A percentile compares a stretch with the other conserved stretches of the same genome.
Evolutionary conservation across 1,140 invertebrate genomes (phyloP).

Genomic region (Pristionchus pacificus): DNA sequence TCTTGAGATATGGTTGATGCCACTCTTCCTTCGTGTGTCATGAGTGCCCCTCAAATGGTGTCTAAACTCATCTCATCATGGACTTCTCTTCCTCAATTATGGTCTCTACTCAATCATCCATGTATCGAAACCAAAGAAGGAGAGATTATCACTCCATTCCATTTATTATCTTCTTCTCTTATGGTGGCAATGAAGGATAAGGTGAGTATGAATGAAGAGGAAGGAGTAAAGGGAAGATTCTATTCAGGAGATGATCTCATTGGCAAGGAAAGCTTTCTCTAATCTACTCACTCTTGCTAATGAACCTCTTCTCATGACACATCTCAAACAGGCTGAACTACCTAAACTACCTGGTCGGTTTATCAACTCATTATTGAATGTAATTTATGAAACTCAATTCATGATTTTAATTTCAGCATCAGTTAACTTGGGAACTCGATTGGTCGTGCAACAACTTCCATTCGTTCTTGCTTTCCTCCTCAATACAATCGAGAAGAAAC

Average conservation of each 20-base stretch:
- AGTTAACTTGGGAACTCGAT: slow-evolving; percentile 15
- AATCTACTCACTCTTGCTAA: slow-evolving; percentile 12
- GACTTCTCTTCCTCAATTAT: not conserved
- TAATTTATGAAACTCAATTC: not conserved
- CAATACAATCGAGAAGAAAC: slow-evolving; percentile 19
- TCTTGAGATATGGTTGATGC: not conserved
- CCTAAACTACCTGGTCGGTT: not conserved
- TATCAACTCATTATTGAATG: not conserved
- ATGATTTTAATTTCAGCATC: not conserved
- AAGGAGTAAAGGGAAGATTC: not conserved
- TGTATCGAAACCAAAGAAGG: not conserved
- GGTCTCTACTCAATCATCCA: not conserved
- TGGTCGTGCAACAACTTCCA: slow-evolving; percentile 12
- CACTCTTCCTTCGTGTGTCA: not conserved
- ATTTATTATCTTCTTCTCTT: not conserved
- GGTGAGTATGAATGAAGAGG: not conserved
- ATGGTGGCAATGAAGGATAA: not conserved
- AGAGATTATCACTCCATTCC: not conserved
- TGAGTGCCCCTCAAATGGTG: not conserved
- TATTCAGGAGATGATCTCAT: not conserved
- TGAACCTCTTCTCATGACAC: not conserved
- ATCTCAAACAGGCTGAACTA: not conserved
- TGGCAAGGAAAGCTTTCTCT: not conserved
- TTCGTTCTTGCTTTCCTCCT: slow-evolving; percentile 21
- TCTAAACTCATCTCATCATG: not conserved